Percentiles rank a stretch among this genome's conserved stretches.
phyloP scores from a whole-genome alignment of 2,113 vertebrate genomes.

The Eudyptes chrysolophus region DNA sequence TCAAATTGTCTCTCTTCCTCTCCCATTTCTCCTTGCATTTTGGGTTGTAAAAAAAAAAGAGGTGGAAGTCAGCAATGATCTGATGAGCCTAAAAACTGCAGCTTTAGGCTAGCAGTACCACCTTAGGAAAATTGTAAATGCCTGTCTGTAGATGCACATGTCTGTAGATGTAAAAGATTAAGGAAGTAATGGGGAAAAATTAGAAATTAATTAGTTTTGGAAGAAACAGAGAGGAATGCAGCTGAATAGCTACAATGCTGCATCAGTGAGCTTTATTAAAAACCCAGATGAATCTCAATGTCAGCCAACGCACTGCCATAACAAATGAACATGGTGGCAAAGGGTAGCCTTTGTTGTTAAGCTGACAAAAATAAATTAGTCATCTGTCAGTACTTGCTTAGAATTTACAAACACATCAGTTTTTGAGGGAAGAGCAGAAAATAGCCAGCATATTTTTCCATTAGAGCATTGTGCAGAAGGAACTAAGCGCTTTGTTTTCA shows the following conservation, averaged over 20 bases:
- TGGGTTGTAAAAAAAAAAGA: not conserved
- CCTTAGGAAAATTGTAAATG: not conserved
- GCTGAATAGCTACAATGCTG: not conserved
- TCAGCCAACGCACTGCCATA: not conserved
- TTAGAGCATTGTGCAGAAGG: not conserved
- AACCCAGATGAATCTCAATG: constrained; percentile 5
- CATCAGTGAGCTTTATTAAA: constrained; percentile 1
- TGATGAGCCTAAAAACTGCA: not conserved
- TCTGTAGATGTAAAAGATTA: not conserved
- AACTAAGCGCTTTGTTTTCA: not conserved
- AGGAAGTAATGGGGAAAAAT: not conserved
- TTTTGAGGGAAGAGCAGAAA: constrained; percentile 15
- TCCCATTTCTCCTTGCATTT: not conserved
- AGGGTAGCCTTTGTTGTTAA: constrained; percentile 41
- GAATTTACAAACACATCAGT: constrained; percentile 41
- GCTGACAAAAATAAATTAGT: constrained; percentile 56
- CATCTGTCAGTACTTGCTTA: constrained; percentile 42
- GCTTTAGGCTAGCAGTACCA: not conserved
- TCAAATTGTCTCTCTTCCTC: not conserved
- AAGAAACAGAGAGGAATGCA: not conserved
- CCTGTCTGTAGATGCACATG: not conserved
- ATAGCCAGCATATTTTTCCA: not conserved
- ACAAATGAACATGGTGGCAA: constrained; percentile 34
- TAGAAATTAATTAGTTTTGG: not conserved
- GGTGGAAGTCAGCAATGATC: not conserved